Base-by-base conservation (phyloP, 2,113 vertebrate species). In the Hiodon tergisus region DNA sequence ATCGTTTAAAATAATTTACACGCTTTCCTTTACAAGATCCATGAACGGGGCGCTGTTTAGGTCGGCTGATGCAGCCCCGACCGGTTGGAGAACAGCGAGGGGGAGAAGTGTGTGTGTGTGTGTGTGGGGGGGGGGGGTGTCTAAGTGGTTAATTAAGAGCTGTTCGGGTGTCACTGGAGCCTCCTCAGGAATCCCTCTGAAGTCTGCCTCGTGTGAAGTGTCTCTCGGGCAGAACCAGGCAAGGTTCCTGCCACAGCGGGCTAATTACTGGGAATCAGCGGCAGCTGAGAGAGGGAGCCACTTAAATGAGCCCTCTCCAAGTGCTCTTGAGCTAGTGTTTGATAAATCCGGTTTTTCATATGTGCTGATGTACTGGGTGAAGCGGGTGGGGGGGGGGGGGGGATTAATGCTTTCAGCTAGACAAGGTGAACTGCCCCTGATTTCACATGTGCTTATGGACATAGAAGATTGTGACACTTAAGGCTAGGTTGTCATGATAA, bases 1-100 rank as follows among this genome's bases (percentile, higher is more conserved):
- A 93, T 94, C 92, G 93, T 94, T 94, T 94, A 93, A 94, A 92
- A 93, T 94, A 93, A 94, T 93, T 93, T 93, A 93, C 90, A 93
- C 93, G 91, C 91, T 91, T 93, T 93, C 91, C 92, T 93, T 93
- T 93, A 92, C 91, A 92, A 91, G 91, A 91, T 91, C 92, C 92
- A 93, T 92, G 93, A 92, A 94, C 3, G 58, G 59, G 69, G 59
- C 16, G 6, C 50, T 50, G 17, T 13, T 68, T 92, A 91, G 89
- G 84, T 70, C 76, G 7, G 46, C 63, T 4, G 63, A 86, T 80
- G 84, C 90, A 88, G 84, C 89, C 90, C 88, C 85, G 84, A 87
- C 89, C 89, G 90, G 90, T 92, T 90, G 90, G 89, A 90, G 88
- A 91, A 90, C 83, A 89, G 90, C 86, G 87, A 81, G 88, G 85